Evolutionary conservation across 2,113 vertebrate species (phyloP).

Genomic region (Lampris megalopsis): DNA sequence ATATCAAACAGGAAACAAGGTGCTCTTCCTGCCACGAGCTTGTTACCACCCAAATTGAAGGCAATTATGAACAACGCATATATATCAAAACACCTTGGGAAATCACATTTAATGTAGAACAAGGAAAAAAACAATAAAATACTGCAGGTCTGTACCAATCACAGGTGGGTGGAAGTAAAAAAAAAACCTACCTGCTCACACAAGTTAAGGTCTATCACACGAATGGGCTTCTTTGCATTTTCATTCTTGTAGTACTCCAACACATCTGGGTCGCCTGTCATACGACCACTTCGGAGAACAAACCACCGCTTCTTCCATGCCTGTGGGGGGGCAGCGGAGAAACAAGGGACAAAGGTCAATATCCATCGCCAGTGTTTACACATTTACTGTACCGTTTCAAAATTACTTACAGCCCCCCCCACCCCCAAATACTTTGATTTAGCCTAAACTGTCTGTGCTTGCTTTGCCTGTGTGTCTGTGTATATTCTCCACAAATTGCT

Average conservation of each 20-base stretch:
- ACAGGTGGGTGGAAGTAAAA: neutral
- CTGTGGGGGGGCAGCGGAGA: conserved; percentile 76
- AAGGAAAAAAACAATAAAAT: neutral
- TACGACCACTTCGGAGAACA: conserved; percentile 94
- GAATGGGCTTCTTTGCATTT: conserved; percentile 97
- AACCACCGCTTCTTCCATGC: conserved; percentile 99
- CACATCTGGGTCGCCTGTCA: conserved; percentile 97
- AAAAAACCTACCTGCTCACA: conserved; percentile 88
- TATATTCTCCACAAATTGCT: conserved; percentile 50
- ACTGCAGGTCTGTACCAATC: neutral
- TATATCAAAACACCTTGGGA: neutral
- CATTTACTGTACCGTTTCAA: conserved; percentile 56
- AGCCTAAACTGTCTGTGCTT: conserved; percentile 35
- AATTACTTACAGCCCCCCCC: conserved; percentile 41
- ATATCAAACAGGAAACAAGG: neutral
- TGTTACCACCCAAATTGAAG: neutral
- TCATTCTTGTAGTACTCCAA: conserved; percentile 99
- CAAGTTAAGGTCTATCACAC: conserved; percentile 98
- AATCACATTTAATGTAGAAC: neutral
- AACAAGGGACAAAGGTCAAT: conserved; percentile 55
- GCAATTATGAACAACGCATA: too few relatives aligned
- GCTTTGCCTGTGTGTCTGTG: conserved; percentile 49
- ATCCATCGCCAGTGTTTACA: conserved; percentile 47
- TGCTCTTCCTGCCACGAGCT: neutral
- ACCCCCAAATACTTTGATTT: conserved; percentile 59